These are phyloP conservation scores for Phania funesta DNA, from an alignment of 2,888 invertebrate genomes.

Conservation along the genomic window DNA sequence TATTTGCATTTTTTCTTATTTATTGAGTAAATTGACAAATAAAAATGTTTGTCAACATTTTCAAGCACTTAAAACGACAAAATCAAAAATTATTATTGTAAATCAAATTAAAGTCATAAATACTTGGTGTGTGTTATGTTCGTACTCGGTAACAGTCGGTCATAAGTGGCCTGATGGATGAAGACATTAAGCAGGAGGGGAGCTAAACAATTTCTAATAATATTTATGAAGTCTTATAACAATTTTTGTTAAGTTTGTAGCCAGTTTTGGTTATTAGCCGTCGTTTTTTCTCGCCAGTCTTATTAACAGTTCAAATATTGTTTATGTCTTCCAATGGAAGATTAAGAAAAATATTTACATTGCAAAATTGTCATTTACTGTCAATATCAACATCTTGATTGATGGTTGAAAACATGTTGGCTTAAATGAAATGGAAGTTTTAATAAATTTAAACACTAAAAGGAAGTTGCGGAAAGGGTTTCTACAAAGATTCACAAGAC, in stretches of 20 bases:
- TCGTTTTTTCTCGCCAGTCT: background rate
- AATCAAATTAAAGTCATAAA: conserved; percentile 52
- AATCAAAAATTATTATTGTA: conserved; percentile 43
- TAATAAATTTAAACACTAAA: background rate
- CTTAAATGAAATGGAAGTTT: background rate
- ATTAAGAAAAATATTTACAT: conserved; percentile 28
- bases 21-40: conserved; percentile 27
- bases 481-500: too few relatives aligned
- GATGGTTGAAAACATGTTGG: background rate
- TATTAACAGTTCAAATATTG: conserved; percentile 31
- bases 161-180: background rate
- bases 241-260: conserved; percentile 48
- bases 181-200: background rate
- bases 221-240: conserved; percentile 51
- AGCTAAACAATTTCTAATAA: background rate
- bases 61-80: conserved; percentile 51
- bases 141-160: conserved; percentile 6
- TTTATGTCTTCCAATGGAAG: conserved; percentile 9
- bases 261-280: background rate
- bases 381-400: conserved; percentile 40
- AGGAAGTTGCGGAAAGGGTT: too few relatives aligned
- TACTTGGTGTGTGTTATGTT: conserved; percentile 1
- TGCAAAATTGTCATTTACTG: conserved; percentile 31
- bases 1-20: background rate
- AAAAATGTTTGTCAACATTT: conserved; percentile 48